Percentiles rank a stretch among this genome's conserved stretches.
Conservation (phyloP, 2,113 vertebrate genomes). For the Aegithalos caudatus region DNA sequence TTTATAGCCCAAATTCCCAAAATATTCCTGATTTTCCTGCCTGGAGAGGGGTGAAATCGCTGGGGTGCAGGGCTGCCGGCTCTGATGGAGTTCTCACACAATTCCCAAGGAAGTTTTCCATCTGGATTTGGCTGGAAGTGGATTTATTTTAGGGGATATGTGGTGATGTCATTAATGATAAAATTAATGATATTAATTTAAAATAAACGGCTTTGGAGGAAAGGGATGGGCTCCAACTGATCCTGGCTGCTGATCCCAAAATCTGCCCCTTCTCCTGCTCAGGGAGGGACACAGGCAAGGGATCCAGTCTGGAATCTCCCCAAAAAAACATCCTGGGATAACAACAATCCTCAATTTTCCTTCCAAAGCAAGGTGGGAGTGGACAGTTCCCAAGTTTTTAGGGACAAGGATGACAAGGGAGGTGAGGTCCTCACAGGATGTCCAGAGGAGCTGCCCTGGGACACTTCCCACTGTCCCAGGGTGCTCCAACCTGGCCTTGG, state of each 20-base stretch:
- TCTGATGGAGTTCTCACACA: not conserved
- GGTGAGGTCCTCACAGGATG: not conserved
- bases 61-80: not conserved
- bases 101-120: not conserved
- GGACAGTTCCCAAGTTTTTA: not conserved
- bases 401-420: not conserved
- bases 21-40: not conserved
- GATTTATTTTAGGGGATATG: accelerated
- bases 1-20: not conserved
- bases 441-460: not conserved
- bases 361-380: accelerated
- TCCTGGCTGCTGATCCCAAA: not conserved
- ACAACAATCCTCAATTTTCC: not conserved
- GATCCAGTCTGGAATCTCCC: not conserved
- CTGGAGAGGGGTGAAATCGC: not conserved
- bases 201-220: too few relatives aligned
- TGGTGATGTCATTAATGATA: accelerated
- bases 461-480: not conserved
- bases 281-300: accelerated
- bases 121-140: accelerated
- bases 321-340: accelerated
- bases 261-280: not conserved
- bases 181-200: not conserved
- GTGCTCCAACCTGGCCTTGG: not conserved
- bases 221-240: accelerated